phyloP scores from a whole-genome alignment of 2,888 invertebrate species.

The Hypomecis punctinalis region DNA sequence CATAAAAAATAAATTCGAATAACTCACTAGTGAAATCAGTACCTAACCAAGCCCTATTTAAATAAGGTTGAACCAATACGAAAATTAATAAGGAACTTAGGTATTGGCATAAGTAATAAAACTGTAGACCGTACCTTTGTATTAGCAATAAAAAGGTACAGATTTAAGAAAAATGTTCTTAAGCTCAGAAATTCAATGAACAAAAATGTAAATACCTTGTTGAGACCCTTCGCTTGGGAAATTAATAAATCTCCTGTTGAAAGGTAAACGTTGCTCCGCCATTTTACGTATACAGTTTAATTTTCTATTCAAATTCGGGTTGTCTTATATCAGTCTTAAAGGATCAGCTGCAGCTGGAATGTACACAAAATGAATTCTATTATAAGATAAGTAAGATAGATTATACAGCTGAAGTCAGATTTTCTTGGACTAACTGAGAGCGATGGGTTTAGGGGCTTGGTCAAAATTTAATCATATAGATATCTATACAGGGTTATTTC shows the following conservation, averaged over 20 bases:
- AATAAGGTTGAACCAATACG: too few relatives aligned
- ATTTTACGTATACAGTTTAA: slow-evolving; percentile 28
- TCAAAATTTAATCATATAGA: background rate
- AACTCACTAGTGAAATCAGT: too few relatives aligned
- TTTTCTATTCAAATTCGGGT: slow-evolving; percentile 29
- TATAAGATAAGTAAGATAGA: background rate
- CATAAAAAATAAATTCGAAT: too few relatives aligned
- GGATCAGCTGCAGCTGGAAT: slow-evolving; percentile 18
- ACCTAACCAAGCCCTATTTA: too few relatives aligned
- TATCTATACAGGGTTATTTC: too few relatives aligned
- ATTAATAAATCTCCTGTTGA: slow-evolving; percentile 29
- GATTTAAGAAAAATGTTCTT: background rate
- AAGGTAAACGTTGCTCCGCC: slow-evolving; percentile 28
- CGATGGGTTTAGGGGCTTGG: background rate
- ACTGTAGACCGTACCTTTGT: background rate
- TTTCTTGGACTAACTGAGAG: background rate
- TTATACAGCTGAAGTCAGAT: background rate
- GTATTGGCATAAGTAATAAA: background rate
- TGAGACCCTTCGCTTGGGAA: slow-evolving; percentile 21
- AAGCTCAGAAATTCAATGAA: slow-evolving; percentile 12
- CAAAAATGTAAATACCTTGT: slow-evolving; percentile 20
- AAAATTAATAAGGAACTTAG: background rate
- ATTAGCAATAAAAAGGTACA: background rate
- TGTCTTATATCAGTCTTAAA: slow-evolving; percentile 22
- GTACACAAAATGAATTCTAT: slow-evolving; percentile 13